phyloP scores from a whole-genome alignment of 2,797 vertebrate species.

The Hydrocynus forskahlii region DNA sequence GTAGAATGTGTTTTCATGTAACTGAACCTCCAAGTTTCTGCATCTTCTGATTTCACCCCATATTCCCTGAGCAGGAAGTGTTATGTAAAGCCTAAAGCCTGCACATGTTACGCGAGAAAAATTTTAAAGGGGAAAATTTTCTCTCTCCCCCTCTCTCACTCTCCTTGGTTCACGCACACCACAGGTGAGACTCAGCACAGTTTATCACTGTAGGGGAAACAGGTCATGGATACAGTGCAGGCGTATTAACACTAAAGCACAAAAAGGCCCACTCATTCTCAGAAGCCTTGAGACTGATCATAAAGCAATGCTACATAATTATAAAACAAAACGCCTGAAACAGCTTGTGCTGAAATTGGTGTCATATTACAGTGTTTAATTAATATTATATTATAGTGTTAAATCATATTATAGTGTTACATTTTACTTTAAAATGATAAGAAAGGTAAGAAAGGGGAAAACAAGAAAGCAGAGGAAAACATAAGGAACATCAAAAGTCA shows the following conservation, averaged over 20 bases:
- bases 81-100: not conserved
- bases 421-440: too few species aligned
- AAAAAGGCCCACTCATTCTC: not conserved
- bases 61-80: not conserved
- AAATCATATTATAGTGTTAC: too few species aligned
- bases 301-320: too few species aligned
- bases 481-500: not conserved
- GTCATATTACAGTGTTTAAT: too few species aligned
- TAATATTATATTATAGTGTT: too few species aligned
- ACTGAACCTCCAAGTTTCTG: not conserved
- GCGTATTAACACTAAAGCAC: not conserved
- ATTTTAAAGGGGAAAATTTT: not conserved
- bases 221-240: not conserved
- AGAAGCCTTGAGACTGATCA: too few species aligned
- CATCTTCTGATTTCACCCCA: constrained; percentile 4
- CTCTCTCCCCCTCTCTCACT: not conserved
- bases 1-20: not conserved
- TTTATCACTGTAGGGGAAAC: constrained; percentile 56
- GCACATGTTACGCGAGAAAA: not conserved
- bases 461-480: too few species aligned
- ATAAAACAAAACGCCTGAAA: too few species aligned
- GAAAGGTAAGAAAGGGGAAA: too few species aligned
- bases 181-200: constrained; percentile 83
- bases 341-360: too few species aligned
- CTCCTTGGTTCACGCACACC: not conserved